Base-by-base conservation (phyloP, 2,113 vertebrate genomes). In the Cettia cetti region DNA sequence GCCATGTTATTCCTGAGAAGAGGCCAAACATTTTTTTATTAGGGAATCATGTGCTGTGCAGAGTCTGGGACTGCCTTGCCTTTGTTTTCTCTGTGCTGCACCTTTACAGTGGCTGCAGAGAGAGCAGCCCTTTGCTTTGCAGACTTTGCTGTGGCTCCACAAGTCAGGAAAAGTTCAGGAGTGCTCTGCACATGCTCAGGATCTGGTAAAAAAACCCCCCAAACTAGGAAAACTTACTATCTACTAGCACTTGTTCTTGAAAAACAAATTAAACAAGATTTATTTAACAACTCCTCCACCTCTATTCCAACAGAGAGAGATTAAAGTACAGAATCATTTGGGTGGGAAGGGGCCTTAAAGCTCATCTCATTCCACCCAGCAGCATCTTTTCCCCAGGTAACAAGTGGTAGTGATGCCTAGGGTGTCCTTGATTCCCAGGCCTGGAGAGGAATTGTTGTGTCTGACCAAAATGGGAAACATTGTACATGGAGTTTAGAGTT, bases 1-100 rank as follows among this genome's bases (percentile, higher is more conserved):
- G 96, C 95, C 96, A 94, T 94, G 95, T 97, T 97, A 96, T 92
- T 96, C 77, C 95, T 97, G 96, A 97, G 95, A 95, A 69, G 92
- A 82, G 83, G 96, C 97, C 97, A 97, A 96, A 76, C 90, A 94
- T 94, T 92, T 92, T 92, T 96, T 96, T 83, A 95, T 96, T 77
- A 89, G 94, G 40, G 95, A 95, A 93, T 95, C 94, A 94, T 95
- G 94, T 92, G 91, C 96, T 66, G 86, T 52, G 83, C 83, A 56
- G 87, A 78, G 91, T 50, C 92, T 71, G 86, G 68, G 89, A 53
- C 89, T 74, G 96, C 94, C 71, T 56, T 93, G 93, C 95, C 92
- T 96, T 95, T 94, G 85, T 94, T 97, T 95, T 89, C 91, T 57
- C 91, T 24, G 52, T 1, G 9, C 40, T 95, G 90, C 92, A 95